Evolutionary conservation across 2,113 vertebrate genomes (phyloP), one percentile per base, ranked within the genome.

Genomic region (Paracanthobrama guichenoti): DNA sequence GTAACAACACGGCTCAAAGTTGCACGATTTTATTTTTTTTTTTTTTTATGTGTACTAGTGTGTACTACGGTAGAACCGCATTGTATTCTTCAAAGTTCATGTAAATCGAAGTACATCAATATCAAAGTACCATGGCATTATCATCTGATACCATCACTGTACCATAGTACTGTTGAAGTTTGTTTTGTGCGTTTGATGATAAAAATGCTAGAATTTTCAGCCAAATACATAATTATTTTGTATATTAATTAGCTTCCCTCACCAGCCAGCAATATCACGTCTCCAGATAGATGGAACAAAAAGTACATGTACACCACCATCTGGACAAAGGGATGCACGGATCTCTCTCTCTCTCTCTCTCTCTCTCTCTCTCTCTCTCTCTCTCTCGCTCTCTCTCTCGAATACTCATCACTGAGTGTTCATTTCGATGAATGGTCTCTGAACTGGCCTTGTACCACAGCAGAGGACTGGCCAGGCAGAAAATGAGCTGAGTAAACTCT

Each of bases 401-500:
- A 48, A 74, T 26, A 18, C 35, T 83, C 39, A 64, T 53, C 59
- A 53, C 11, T 20, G 55, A 66, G 82, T 84, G 83, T 78, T 75
- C 0, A 35, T 11, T 76, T 77, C 67, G 82, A 77, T 77, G 24
- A 57, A 57, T 22, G 22, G n/a, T 35, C 10, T 83, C 42, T 75
- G 26, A 44, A 59, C 48, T 84, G 83, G 74, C 62, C 48, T 69
- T 84, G 22, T 31, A 53, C 46, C 28, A 53, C 24, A 69, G 53
- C 42, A 79, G 55, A 73, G 24, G 57, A 59, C 18, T 48, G 48
- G 66, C 18, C 74, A 73, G 24, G 81, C 55, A 64, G 81, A 83
- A 83, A 83, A 83, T 50, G 18, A 80, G 44, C 60, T 50, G 60
- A 31, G 78, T 66, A 50, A 66, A 64, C 57, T 62, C n/a, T 74